Evolutionary conservation across 1,140 invertebrate species (phyloP).

Genomic region (Contarinia nasturtii): DNA sequence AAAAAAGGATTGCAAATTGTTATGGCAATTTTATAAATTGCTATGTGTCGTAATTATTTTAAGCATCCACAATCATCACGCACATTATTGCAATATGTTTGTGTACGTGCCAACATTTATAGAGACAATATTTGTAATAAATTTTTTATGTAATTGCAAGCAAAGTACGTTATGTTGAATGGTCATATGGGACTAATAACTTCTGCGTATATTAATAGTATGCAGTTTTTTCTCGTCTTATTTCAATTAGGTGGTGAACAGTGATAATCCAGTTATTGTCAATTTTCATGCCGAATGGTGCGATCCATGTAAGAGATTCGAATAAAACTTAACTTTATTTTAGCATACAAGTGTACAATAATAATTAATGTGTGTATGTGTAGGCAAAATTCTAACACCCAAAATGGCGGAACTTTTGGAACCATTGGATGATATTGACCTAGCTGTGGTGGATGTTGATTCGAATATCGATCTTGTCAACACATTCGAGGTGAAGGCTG

Average conservation of each 20-base stretch:
- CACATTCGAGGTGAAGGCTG: constrained; percentile 71
- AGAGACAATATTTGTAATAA: not conserved
- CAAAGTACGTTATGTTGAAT: not conserved
- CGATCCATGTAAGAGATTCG: constrained; percentile 50
- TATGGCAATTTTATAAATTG: not conserved
- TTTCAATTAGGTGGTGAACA: constrained; percentile 54
- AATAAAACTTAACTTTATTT: too few relatives aligned
- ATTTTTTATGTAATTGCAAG: not conserved
- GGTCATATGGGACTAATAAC: not conserved
- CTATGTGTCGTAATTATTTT: not conserved
- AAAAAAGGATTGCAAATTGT: not conserved
- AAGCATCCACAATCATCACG: constrained; percentile 1
- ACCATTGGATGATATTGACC: constrained; percentile 53
- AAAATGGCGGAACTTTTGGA: constrained; percentile 68
- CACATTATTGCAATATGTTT: too few relatives aligned
- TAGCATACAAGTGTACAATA: too few relatives aligned
- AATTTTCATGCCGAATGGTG: constrained; percentile 86
- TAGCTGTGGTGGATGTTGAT: constrained; percentile 88
- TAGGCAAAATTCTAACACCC: constrained; percentile 66
- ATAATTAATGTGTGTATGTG: too few relatives aligned
- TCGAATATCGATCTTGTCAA: constrained; percentile 59
- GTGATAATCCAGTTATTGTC: constrained; percentile 59
- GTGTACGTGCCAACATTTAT: not conserved
- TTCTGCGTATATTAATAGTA: not conserved
- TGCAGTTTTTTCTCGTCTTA: not conserved